Evolutionary conservation across 2,113 vertebrate genomes (phyloP), one percentile per base, ranked within the genome.

Genomic region (Cromileptes altivelis): DNA sequence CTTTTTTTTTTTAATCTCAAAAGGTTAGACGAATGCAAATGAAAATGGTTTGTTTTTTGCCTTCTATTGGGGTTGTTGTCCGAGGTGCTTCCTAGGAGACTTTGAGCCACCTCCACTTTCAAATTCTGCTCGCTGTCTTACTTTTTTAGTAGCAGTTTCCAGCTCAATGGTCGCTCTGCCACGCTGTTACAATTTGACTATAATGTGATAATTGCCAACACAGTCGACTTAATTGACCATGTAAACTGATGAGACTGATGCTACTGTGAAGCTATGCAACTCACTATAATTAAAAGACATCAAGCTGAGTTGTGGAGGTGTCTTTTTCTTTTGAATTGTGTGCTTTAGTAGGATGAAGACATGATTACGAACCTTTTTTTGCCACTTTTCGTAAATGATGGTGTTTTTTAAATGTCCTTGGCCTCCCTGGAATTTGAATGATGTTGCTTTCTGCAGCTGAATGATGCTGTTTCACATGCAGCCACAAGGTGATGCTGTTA

Each of bases 401-500:
- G 1, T 49, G 1, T 49, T 18, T 52, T 40, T 49, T 0, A 0
- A 30, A 27, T 73, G 33, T 52, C 2, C 63, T 55, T 40, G 15
- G 30, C 14, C 23, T 30, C 0, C 21, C 11, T 37, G 8, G 12
- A 57, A 14, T 72, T 21, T 37, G 13, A 23, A 6, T 12, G 4
- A 1, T 37, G 21, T 45, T 11, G 5, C 25, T 13, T 10, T 70
- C 30, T 78, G 45, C 19, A 19, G 14, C 25, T 21, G 4, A 17
- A 21, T 49, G 17, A 13, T 84, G 80, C 40, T 42, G 42, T 91
- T 92, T n/a, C 13, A n/a, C 15, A 60, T 62, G 4, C 14, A 23
- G 17, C 91, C 95, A 95, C 92, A 84, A 88, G 92, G 81, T 85
- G 92, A 53, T 64, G 91, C 80, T 85, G 50, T 90, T 90, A 79